Percentiles rank a stretch among this genome's conserved stretches.
Conservation (phyloP, 2,888 invertebrate species). For the Thymelicus sylvestris region DNA sequence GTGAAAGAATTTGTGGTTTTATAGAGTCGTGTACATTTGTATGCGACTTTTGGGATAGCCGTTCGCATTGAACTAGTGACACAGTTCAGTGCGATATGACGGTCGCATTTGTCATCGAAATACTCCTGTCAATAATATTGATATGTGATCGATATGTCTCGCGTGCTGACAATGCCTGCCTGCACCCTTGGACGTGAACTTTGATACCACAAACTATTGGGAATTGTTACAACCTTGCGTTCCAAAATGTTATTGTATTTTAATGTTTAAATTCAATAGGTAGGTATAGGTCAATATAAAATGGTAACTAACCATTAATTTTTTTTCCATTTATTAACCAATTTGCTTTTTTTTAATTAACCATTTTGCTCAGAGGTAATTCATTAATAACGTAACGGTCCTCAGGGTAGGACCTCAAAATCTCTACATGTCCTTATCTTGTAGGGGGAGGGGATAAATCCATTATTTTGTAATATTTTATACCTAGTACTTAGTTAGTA, state of each 20-base stretch:
- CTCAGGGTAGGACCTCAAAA: too few relatives aligned
- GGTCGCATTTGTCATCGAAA: conserved; percentile 50
- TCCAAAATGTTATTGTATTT: background rate
- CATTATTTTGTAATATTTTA: too few relatives aligned
- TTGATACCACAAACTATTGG: conserved; percentile 40
- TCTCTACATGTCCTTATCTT: too few relatives aligned
- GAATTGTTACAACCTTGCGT: conserved; percentile 23
- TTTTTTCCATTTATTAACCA: too few relatives aligned
- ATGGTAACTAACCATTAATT: too few relatives aligned
- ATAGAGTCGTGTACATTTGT: conserved; percentile 24
- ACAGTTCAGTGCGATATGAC: conserved; percentile 52
- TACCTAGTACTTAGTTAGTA: too few relatives aligned
- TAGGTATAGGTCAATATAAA: too few relatives aligned
- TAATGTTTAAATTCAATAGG: too few relatives aligned
- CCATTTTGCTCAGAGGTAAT: too few relatives aligned
- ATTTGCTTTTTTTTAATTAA: too few relatives aligned
- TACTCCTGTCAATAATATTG: conserved; percentile 42
- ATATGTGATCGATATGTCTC: conserved; percentile 43
- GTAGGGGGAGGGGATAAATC: too few relatives aligned
- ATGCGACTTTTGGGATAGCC: conserved; percentile 39
- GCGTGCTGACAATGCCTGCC: conserved; percentile 36
- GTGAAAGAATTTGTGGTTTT: conserved; percentile 29
- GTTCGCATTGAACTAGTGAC: conserved; percentile 61
- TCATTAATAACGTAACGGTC: too few relatives aligned
- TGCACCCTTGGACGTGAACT: conserved; percentile 37